Conservation (phyloP, 35 echinoderm and acorn worm genomes). For the Strongylocentrotus purpuratus region DNA sequence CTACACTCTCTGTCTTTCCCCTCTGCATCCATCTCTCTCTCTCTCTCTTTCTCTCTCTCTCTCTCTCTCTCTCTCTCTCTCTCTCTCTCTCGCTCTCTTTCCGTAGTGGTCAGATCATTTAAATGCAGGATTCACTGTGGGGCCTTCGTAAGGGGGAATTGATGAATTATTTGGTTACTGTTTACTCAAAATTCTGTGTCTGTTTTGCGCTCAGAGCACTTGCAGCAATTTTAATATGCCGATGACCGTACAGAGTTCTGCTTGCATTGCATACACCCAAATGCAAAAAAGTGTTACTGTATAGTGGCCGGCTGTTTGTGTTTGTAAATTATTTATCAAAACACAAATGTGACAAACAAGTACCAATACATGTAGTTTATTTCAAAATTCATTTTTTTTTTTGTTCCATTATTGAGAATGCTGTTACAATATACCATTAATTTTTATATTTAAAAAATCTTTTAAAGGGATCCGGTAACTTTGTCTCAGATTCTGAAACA, state of each 20-base stretch:
- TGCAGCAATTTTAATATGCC: neutral
- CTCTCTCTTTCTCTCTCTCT: neutral
- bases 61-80: neutral
- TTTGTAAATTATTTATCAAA: too few species aligned
- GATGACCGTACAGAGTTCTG: neutral
- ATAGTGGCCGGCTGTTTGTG: too few species aligned
- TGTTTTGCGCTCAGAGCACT: neutral
- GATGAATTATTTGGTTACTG: constrained; percentile 4
- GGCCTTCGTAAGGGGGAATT: neutral
- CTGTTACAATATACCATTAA: too few species aligned
- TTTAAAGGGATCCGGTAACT: too few species aligned
- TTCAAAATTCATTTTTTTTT: too few species aligned
- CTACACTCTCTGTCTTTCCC: neutral
- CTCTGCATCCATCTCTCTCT: neutral
- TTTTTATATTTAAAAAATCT: too few species aligned
- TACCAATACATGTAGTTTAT: too few species aligned
- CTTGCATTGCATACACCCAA: neutral
- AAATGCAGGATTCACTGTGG: neutral
- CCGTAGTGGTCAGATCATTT: neutral
- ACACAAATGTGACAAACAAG: too few species aligned
- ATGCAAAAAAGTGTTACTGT: too few species aligned
- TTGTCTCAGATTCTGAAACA: too few species aligned
- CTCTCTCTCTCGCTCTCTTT: neutral
- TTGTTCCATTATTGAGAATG: too few species aligned
- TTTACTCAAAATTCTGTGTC: neutral